Conservation (phyloP, 1,140 invertebrate species). For the Pseudachorutes palmiensis region DNA sequence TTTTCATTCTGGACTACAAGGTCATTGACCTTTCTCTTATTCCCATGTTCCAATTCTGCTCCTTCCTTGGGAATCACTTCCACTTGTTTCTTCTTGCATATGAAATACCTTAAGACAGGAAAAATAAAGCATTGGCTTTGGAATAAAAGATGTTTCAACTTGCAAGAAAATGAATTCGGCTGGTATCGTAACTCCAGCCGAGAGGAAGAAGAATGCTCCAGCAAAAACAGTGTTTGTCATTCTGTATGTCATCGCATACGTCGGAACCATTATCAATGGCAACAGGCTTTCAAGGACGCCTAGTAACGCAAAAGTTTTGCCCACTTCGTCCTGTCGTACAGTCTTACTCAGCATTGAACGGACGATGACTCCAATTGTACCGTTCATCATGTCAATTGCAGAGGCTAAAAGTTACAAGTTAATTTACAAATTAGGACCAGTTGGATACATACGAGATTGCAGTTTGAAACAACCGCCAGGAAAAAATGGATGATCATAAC, state of each 20-base stretch:
- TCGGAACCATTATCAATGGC: neutral
- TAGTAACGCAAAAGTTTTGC: neutral
- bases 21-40: neutral
- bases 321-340: constrained; percentile 1
- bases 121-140: neutral
- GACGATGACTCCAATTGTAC: neutral
- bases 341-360: neutral
- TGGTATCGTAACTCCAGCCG: constrained; percentile 6
- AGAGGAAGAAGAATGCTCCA: constrained; percentile 13
- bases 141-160: neutral
- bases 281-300: constrained; percentile 5
- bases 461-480: neutral
- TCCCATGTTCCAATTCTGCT: neutral
- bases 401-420: neutral
- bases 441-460: too few species aligned
- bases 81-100: neutral
- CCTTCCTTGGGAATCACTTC: neutral
- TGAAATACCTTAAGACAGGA: neutral
- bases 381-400: constrained; percentile 10
- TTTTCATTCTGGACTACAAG: too few species aligned
- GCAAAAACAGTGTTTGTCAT: constrained; percentile 1
- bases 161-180: constrained; percentile 8
- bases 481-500: too few species aligned
- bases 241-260: neutral
- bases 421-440: too few species aligned